These are phyloP conservation scores for Prionailurus viverrinus DNA, from an alignment of 2,113 vertebrate genomes.

Conservation along the genomic window DNA sequence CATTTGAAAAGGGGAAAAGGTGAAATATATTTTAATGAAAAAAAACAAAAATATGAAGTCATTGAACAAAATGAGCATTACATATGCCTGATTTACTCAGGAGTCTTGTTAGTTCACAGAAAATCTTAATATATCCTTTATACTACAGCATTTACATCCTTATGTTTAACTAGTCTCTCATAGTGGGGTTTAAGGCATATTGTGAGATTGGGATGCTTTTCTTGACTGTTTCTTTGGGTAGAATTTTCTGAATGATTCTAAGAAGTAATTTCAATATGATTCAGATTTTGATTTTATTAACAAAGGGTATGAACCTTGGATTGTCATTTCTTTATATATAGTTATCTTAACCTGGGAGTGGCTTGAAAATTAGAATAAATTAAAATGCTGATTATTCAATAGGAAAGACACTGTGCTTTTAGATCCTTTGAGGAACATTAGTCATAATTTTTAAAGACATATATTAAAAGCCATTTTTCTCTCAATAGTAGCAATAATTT, in stretches of 20 bases:
- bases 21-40: slow-evolving; percentile 22
- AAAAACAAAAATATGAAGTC: background rate
- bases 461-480: slow-evolving; percentile 43
- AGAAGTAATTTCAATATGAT: background rate
- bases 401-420: background rate
- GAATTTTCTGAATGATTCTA: slow-evolving; percentile 36
- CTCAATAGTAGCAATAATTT: background rate
- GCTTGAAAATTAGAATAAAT: slow-evolving; percentile 35
- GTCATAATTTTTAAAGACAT: slow-evolving; percentile 7
- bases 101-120: background rate
- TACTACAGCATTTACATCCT: background rate
- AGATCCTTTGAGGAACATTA: background rate
- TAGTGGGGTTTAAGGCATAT: background rate
- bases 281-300: slow-evolving; percentile 11
- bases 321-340: slow-evolving; percentile 22
- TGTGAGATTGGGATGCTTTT: background rate
- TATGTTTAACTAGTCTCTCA: background rate
- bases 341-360: background rate
- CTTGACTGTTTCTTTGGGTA: background rate
- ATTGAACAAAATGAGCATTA: background rate
- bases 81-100: background rate
- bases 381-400: background rate
- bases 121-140: background rate
- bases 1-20: background rate
- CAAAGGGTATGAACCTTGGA: background rate